Base-by-base conservation (phyloP, 2,113 vertebrate genomes). In the Leuciscus idus region DNA sequence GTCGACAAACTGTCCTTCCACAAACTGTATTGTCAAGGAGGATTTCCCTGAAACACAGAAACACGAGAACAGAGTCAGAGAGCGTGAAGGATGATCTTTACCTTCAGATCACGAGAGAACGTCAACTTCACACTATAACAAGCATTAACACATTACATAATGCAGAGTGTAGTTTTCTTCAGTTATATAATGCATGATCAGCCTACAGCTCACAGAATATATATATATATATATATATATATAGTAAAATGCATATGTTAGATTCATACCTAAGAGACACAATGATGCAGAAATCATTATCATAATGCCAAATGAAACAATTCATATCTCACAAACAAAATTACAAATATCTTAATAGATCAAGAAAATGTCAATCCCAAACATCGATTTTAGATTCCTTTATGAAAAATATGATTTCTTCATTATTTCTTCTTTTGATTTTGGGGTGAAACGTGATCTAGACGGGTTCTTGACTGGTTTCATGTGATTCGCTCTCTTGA, bases 1-100 rank as follows among this genome's bases (percentile, higher is more conserved):
- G 93, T 99, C 98, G 86, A 99, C 98, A 94, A 99, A 99, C 91
- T 99, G 98, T 90, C 98, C 98, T 95, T 99, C 98, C 88, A 99
- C 98, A 94, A 99, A 99, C 94, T 99, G 98, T 93, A 99, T 99
- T 1, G 98, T 99, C 95, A 99, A 93, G 82, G 98, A 99, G 83
- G 98, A 99, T 94, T 99, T 99, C 92, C 98, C 98, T 99, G 91
- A 30, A 94, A 93, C 70, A 89, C 89, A 92, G 17, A 89, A 33
- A 78, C 13, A 68, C 11, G 8, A 43, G 43, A 10, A 55, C 30
- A 33, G 0, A 21, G 19, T 61, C 19, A 43, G 30, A 26, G 0
- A 23, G 55, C 2, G 19, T 23, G 55, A 21, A 36, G 7, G 2
- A 57, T 3, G 5, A 48, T 26, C 36, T 13, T 26, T 1, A 75